These are phyloP conservation scores for Epizoanthus stellaris DNA, from an alignment of 92 coral and sea anemone species.

Conservation along the genomic window DNA sequence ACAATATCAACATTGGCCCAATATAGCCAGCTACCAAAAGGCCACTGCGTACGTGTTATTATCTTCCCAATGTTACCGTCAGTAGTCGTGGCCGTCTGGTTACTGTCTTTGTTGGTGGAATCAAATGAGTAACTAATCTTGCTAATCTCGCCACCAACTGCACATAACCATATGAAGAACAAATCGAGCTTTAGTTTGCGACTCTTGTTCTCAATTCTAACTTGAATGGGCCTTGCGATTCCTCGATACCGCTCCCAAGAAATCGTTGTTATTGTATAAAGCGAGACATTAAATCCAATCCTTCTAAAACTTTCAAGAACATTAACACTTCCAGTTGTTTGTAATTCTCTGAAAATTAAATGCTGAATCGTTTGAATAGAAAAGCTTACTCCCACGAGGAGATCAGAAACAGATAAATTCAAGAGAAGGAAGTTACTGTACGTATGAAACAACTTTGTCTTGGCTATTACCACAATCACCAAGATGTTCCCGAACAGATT, in stretches of 20 bases:
- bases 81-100: no score
- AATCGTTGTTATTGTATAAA: background rate
- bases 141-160: background rate
- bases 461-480: background rate
- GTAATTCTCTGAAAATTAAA: background rate
- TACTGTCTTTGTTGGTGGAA: no score
- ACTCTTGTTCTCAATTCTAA: background rate
- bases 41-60: no score
- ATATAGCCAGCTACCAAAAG: no score
- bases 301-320: background rate
- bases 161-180: background rate
- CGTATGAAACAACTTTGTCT: background rate
- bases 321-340: no score
- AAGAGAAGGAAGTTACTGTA: background rate
- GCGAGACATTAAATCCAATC: background rate
- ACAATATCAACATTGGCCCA: background rate
- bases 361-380: background rate
- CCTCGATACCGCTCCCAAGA: background rate
- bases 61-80: no score
- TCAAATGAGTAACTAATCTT: no score
- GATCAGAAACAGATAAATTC: slow-evolving; percentile 12
- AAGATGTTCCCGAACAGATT: slow-evolving; percentile 1
- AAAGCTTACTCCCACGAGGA: background rate
- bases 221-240: background rate
- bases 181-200: background rate